Percentiles rank a stretch among this genome's conserved stretches.
phyloP scores from a whole-genome alignment of 2,888 invertebrate genomes.

The Pandemis corylana region DNA sequence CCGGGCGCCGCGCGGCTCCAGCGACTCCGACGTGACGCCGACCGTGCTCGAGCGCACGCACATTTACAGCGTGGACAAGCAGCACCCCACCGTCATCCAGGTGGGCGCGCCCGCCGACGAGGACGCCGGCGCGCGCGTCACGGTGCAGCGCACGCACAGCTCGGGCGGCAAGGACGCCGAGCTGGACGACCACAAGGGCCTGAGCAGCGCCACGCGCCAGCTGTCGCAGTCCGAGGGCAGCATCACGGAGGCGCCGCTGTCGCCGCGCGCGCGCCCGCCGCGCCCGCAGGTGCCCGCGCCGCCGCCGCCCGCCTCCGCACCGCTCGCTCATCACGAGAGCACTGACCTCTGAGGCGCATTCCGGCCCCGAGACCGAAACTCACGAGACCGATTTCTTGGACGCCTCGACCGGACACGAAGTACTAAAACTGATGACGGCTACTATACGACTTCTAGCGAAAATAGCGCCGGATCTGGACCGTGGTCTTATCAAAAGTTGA shows the following conservation, averaged over 20 bases:
- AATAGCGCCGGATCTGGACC: neutral
- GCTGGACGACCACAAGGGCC: slow-evolving; percentile 69
- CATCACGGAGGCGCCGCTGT: slow-evolving; percentile 65
- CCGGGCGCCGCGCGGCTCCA: slow-evolving; percentile 71
- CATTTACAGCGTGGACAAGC: slow-evolving; percentile 90
- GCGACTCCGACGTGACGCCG: slow-evolving; percentile 58
- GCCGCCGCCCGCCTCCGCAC: slow-evolving; percentile 44
- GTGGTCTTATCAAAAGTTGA: neutral
- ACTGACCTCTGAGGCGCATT: slow-evolving; percentile 67
- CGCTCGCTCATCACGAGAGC: slow-evolving; percentile 58
- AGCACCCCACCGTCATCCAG: slow-evolving; percentile 89
- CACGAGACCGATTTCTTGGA: slow-evolving; percentile 5
- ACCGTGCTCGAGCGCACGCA: slow-evolving; percentile 88
- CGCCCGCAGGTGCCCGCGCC: slow-evolving; percentile 62
- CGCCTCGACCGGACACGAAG: neutral
- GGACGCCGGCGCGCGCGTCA: slow-evolving; percentile 64
- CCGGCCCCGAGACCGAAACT: slow-evolving; percentile 31
- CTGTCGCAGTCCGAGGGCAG: slow-evolving; percentile 84
- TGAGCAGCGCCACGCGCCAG: slow-evolving; percentile 73
- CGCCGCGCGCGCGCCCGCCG: slow-evolving; percentile 67
- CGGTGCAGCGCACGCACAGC: slow-evolving; percentile 79
- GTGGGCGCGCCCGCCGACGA: slow-evolving; percentile 66
- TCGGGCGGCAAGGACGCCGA: slow-evolving; percentile 77
- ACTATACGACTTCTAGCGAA: neutral
- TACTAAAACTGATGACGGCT: neutral